A percentile compares a stretch with the other conserved stretches of the same genome.
These are phyloP conservation scores for Pemphigus obesinymphae DNA, from an alignment of 1,140 invertebrate species.

Conservation along the genomic window DNA sequence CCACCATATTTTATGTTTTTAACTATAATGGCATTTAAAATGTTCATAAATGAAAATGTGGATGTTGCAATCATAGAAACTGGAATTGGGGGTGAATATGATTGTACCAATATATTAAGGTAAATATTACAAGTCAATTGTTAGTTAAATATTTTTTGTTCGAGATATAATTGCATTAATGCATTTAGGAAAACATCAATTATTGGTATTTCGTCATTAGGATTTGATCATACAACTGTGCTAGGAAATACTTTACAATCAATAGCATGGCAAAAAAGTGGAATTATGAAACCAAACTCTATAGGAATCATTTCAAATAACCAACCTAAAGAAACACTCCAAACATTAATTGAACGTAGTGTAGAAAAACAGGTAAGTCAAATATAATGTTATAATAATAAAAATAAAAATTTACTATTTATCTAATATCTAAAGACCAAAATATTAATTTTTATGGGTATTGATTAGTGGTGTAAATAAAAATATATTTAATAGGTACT, in stretches of 20 bases:
- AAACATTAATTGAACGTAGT: constrained; percentile 64
- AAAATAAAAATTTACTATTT: too few species aligned
- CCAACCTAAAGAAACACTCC: constrained; percentile 64
- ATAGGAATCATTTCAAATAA: constrained; percentile 67
- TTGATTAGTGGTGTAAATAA: too few species aligned
- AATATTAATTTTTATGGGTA: too few species aligned
- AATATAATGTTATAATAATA: not conserved
- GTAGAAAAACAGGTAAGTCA: constrained; percentile 58
- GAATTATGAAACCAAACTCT: constrained; percentile 81
- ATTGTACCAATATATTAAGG: constrained; percentile 89
- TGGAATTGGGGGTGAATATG: constrained; percentile 92
- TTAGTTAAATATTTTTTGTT: not conserved
- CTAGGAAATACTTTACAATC: constrained; percentile 78
- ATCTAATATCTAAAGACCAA: too few species aligned
- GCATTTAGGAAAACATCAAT: constrained; percentile 64
- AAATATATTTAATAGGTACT: too few species aligned
- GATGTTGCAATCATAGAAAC: constrained; percentile 95
- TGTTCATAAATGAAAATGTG: constrained; percentile 81
- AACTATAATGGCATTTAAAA: constrained; percentile 83
- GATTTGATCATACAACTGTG: constrained; percentile 82
- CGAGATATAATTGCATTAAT: not conserved
- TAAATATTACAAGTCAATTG: constrained; percentile 49
- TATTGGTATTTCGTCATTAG: constrained; percentile 85
- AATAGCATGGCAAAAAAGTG: constrained; percentile 93
- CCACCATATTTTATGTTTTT: constrained; percentile 93